Evolutionary conservation across 2,888 invertebrate genomes (phyloP), one percentile per base, ranked within the genome.

Genomic region (Orthosia gothica): DNA sequence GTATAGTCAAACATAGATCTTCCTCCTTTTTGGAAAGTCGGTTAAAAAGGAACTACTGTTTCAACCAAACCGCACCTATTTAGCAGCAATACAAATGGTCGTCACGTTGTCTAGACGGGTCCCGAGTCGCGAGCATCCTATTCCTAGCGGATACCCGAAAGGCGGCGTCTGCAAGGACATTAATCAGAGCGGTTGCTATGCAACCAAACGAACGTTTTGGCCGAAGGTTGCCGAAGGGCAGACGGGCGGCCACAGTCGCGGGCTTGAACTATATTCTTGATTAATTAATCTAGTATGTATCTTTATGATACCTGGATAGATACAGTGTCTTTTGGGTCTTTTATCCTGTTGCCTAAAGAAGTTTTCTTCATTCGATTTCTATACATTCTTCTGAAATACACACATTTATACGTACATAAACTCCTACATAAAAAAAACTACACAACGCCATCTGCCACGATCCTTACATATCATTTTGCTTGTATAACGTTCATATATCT

Each of bases 181-280:
- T 73, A 73, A 82, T 82, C 79, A 68, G n/a, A 70, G n/a, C 73
- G 61, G 83, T 83, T 79, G 72, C 82, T 68, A 68, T 47, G 82
- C 83, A 75, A 82, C 82, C 58, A 65, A 20, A 20, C 54, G 20
- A 7, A 55, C 20, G 58, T 20, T 50, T 72, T 72, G 26, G 40
- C 40, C 70, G 62, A 82, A 79, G 71, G 75, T 57, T 71, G 83
- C 59, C 45, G 59, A 75, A 79, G 83, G 83, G 75, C 67, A 82
- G 81, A 70, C 70, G 58, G 58, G 54, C 70, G 70, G 55, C 70
- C 40, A 26, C 50, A 18, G 57, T 16, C 70, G 72, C 52, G 13
- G 20, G 20, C 23, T 62, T 32, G 40, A 55, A 49, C 47, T 23
- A 52, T 72, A 52, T 40, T 65, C 57, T 65, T 62, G 49, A 69